Percentiles rank a stretch among this genome's conserved stretches.
Conservation (phyloP, 1,140 invertebrate species). For the Muscidifurax raptorellus region DNA sequence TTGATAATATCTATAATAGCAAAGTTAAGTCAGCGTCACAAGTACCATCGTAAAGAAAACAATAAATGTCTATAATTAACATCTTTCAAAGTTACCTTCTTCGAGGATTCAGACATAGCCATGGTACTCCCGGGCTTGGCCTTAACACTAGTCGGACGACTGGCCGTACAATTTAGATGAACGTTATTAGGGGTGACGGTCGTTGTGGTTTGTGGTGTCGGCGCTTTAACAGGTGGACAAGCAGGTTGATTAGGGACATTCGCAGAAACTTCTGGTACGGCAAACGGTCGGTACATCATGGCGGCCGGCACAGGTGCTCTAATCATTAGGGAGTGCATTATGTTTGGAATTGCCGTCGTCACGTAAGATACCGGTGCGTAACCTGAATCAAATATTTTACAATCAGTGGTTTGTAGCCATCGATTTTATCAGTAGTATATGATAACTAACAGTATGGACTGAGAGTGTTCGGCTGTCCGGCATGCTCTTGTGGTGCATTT, state of each 20-base stretch:
- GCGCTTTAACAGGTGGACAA: background rate
- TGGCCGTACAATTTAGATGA: conserved; percentile 71
- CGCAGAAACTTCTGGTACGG: conserved; percentile 63
- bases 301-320: conserved; percentile 63
- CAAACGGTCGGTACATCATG: conserved; percentile 74
- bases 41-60: background rate
- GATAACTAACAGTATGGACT: conserved; percentile 61
- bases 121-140: conserved; percentile 79
- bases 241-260: background rate
- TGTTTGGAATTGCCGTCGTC: conserved; percentile 70
- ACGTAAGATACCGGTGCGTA: conserved; percentile 61
- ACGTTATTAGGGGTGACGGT: conserved; percentile 10
- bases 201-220: background rate
- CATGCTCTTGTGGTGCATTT: conserved; percentile 58
- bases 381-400: conserved; percentile 7
- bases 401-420: background rate
- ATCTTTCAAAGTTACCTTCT: conserved; percentile 69
- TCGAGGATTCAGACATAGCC: conserved; percentile 77
- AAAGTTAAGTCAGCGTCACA: too few species aligned
- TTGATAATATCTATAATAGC: conserved; percentile 62
- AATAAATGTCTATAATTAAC: too few species aligned
- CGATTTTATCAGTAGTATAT: background rate
- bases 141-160: conserved; percentile 79
- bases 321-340: conserved; percentile 77
- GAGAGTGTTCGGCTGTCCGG: conserved; percentile 53